Evolutionary conservation across 2,797 vertebrate genomes (phyloP).

Genomic region (Rousettus madagascariensis): DNA sequence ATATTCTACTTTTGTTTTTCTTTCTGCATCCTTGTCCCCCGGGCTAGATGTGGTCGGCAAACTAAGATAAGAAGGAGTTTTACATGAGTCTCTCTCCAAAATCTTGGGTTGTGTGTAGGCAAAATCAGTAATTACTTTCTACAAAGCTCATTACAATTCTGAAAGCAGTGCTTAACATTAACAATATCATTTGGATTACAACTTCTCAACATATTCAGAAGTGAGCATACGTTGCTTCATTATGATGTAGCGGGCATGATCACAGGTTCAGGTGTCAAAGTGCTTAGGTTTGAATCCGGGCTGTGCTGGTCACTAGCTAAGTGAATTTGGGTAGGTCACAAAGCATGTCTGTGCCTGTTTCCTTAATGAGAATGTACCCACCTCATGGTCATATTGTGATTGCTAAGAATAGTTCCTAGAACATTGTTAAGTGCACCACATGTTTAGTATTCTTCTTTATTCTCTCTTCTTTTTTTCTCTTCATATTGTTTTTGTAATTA

Average conservation of each 20-base stretch:
- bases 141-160: neutral
- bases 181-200: neutral
- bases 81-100: neutral
- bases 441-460: neutral
- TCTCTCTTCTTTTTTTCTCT: neutral
- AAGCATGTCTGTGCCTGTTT: neutral
- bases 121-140: neutral
- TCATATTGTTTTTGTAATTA: neutral
- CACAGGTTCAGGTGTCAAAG: neutral
- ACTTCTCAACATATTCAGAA: neutral
- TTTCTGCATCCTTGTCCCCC: neutral
- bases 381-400: neutral
- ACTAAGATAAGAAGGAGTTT: neutral
- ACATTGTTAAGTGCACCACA: neutral
- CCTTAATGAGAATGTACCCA: fast-evolving
- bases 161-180: neutral
- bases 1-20: neutral
- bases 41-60: neutral
- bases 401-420: neutral
- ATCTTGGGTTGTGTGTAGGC: neutral
- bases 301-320: too few relatives aligned
- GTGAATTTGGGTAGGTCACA: neutral
- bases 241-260: fast-evolving
- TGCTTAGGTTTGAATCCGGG: neutral
- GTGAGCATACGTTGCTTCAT: neutral